Base-by-base conservation (phyloP, 2,113 vertebrate genomes). In the Brachyistius frenatus region DNA sequence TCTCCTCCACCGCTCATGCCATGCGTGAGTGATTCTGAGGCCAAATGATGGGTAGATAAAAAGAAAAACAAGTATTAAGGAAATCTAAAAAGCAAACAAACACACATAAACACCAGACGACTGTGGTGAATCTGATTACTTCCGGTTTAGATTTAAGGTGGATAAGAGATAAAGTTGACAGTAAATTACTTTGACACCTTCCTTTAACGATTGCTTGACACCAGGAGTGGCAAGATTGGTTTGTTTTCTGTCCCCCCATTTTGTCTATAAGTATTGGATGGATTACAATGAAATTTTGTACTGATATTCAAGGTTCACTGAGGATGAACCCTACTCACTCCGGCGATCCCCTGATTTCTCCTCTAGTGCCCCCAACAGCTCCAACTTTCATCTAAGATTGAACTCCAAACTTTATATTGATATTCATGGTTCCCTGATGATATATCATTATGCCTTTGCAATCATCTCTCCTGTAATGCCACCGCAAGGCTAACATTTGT, bases 1-100 rank as follows among this genome's bases (percentile, higher is more conserved):
- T 60, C 64, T 68, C 33, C 44, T 80, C 76, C 62, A 73, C 69
- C 67, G 46, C 58, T 31, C 73, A 60, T 80, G 75, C 80, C 77
- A 63, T 16, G 65, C 67, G 1, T 14, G 56, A 76, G 33, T 11
- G 47, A 39, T 8, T 78, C 53, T 50, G 66, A 65, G 14, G 78
- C 44, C 5, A 5, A 55, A 71, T 44, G 35, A 67, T 72, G 80
- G 78, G 63, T 3, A 63, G 57, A 76, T 67, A 47, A 53, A 39
- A 14, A 44, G 14, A 54, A 82, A 88, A 68, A 4, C 0, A n/a
- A 35, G 6, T 37, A n/a, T 57, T 49, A 58, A 65, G 15, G 69
- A 39, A 23, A 7, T 9, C 0, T 33, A 4, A 50, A 7, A 30
- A 39, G 9, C 9, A 32, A 37, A 15, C 13, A 61, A 58, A 53